phyloP scores from a whole-genome alignment of 2,797 vertebrate genomes.

The Clarias platycephalus region DNA sequence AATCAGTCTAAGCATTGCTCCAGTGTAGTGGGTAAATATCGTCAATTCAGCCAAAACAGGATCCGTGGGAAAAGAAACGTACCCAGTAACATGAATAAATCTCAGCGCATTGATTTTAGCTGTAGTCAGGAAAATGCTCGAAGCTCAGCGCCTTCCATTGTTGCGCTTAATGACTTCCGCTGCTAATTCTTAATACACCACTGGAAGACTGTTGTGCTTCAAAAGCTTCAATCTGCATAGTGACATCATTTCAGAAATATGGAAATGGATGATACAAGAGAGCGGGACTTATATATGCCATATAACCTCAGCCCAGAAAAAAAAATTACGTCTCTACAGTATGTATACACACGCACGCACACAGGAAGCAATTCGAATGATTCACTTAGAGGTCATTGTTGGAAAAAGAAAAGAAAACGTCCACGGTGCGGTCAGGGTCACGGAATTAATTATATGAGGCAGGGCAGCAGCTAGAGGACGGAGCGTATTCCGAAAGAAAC shows the following conservation, averaged over 20 bases:
- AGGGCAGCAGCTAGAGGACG: not conserved
- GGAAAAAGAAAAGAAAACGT: not conserved
- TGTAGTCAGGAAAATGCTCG: slow-evolving; percentile 9
- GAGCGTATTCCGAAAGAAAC: not conserved
- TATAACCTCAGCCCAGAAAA: not conserved
- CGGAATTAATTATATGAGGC: slow-evolving; percentile 2
- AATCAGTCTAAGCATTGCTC: not conserved
- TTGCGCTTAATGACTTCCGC: slow-evolving; percentile 34
- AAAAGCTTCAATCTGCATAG: slow-evolving; percentile 4
- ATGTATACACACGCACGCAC: not conserved
- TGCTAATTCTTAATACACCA: slow-evolving; percentile 17
- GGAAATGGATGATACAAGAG: not conserved
- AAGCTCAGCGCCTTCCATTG: slow-evolving; percentile 12
- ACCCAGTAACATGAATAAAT: not conserved
- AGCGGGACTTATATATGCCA: not conserved
- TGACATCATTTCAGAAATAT: not conserved
- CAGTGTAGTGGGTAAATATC: not conserved
- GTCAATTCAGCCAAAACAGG: slow-evolving; percentile 10
- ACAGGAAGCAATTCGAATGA: not conserved
- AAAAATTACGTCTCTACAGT: not conserved
- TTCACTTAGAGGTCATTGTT: slow-evolving; percentile 5
- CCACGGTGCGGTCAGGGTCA: not conserved
- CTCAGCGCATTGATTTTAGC: slow-evolving; percentile 11
- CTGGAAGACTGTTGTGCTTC: not conserved
- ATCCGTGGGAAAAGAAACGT: not conserved